A percentile compares a stretch with the other conserved stretches of the same genome.
Conservation (phyloP, 2,888 invertebrate species). For the Resseliella maxima region DNA sequence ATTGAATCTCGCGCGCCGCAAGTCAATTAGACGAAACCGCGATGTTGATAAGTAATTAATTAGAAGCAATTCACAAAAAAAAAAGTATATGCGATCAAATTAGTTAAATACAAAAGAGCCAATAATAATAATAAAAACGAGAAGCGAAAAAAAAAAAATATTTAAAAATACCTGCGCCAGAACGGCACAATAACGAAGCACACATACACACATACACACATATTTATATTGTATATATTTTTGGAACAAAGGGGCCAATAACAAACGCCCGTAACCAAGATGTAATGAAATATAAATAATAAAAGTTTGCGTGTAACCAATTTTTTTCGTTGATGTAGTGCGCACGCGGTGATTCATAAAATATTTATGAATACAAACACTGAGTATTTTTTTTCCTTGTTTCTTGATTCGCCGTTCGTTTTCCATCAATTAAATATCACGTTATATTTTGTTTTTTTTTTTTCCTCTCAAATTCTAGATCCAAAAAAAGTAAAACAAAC, state of each 20-base stretch:
- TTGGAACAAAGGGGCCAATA: neutral
- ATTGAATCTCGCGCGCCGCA: neutral
- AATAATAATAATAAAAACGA: slow-evolving; percentile 18
- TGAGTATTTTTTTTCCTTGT: neutral
- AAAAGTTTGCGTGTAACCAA: slow-evolving; percentile 51
- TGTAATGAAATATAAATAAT: slow-evolving; percentile 41
- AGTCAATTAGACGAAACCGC: slow-evolving; percentile 40
- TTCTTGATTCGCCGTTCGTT: neutral
- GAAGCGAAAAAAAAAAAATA: neutral
- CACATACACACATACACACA: neutral
- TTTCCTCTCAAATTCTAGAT: slow-evolving; percentile 19
- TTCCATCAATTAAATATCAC: slow-evolving; percentile 44
- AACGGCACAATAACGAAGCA: neutral
- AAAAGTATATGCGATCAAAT: slow-evolving; percentile 28
- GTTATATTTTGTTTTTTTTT: neutral
- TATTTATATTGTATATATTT: too few relatives aligned
- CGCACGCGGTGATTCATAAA: slow-evolving; percentile 55
- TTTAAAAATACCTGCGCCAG: neutral
- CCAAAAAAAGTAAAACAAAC: neutral
- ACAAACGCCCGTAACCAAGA: slow-evolving; percentile 49
- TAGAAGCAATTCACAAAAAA: slow-evolving; percentile 18
- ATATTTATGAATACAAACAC: slow-evolving; percentile 28
- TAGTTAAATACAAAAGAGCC: slow-evolving; percentile 47
- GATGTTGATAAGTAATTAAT: slow-evolving; percentile 54
- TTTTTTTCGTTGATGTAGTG: slow-evolving; percentile 30